These are phyloP conservation scores for Tachysurus fulvidraco DNA, from an alignment of 2,113 vertebrate species.

Conservation along the genomic window DNA sequence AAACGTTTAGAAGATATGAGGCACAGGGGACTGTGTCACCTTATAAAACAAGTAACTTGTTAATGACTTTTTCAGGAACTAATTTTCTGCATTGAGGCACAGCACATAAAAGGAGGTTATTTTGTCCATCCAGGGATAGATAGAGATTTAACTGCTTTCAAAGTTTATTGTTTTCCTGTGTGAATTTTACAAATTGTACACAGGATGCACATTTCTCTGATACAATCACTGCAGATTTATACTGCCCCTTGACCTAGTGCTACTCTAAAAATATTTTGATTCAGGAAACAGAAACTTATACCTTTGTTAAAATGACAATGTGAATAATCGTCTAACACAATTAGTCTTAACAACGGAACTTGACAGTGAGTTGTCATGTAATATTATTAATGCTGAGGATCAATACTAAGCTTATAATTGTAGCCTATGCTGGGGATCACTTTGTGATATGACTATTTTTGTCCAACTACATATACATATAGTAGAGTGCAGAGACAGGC, in stretches of 20 bases:
- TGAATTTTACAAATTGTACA: constrained; percentile 60
- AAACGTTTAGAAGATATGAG: constrained; percentile 59
- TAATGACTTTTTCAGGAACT: constrained; percentile 79
- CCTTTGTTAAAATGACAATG: constrained; percentile 25
- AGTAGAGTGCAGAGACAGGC: not conserved
- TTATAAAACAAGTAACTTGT: constrained; percentile 71
- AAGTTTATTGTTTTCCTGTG: constrained; percentile 68
- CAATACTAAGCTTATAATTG: not conserved
- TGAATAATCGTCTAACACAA: not conserved
- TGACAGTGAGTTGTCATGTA: not conserved
- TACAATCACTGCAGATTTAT: constrained; percentile 50
- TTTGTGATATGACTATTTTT: not conserved
- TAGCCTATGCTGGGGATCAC: not conserved
- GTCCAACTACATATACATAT: not conserved
- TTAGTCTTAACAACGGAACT: no score
- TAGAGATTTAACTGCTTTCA: constrained; percentile 79
- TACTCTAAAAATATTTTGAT: constrained; percentile 48
- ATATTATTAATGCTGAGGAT: no score
- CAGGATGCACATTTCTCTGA: constrained; percentile 56
- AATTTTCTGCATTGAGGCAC: constrained; percentile 71
- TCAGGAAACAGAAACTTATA: constrained; percentile 41
- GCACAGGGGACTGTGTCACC: constrained; percentile 68
- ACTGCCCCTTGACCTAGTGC: constrained; percentile 42
- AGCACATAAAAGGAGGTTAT: constrained; percentile 72
- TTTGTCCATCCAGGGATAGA: constrained; percentile 68